Evolutionary conservation across 2,113 vertebrate species (phyloP), one percentile per base, ranked within the genome.

Genomic region (Smithornis capensis): DNA sequence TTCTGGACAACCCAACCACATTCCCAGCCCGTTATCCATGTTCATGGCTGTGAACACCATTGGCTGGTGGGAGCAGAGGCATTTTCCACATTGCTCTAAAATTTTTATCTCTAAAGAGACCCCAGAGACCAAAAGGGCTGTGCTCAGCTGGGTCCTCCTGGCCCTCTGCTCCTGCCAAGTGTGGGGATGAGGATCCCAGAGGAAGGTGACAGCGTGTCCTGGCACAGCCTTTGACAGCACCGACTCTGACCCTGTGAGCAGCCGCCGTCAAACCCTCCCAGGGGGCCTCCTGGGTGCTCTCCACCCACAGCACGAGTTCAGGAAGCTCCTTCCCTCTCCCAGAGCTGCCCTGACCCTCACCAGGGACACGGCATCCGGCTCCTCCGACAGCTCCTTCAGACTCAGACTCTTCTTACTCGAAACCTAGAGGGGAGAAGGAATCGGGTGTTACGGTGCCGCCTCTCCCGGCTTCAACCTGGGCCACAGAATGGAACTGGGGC

Each of bases 381-480:
- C 98, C 95, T 99, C 98, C 5, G 98, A 97, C 95, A 98, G 98
- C 94, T 98, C 98, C 96, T 99, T 99, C 91, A 99, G 89, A 86
- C 99, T 99, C 97, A 99, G 98, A 85, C 98, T 99, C 98, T 99
- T 99, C 97, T 98, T 99, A 94, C 98, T 98, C 5, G 98, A 98
- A 82, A 98, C 98, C 98, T 98, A 53, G 68, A 84, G 60, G 12
- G 33, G n/a, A 75, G 55, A 69, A 29, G 53, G n/a, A n/a, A 79
- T 71, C 0, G 0, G 59, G 28, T 0, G 1, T 94, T 44, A 64
- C 1, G 5, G 29, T 45, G 28, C 19, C 2, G 3, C 42, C 29
- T n/a, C 52, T 63, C 38, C 57, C 47, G 31, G 7, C 81, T 52
- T 12, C 74, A 64, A 33, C 31, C 27, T 11, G 18, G 57, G 57